Evolutionary conservation across 2,888 invertebrate species (phyloP).

Genomic region (Drosophila greeni): DNA sequence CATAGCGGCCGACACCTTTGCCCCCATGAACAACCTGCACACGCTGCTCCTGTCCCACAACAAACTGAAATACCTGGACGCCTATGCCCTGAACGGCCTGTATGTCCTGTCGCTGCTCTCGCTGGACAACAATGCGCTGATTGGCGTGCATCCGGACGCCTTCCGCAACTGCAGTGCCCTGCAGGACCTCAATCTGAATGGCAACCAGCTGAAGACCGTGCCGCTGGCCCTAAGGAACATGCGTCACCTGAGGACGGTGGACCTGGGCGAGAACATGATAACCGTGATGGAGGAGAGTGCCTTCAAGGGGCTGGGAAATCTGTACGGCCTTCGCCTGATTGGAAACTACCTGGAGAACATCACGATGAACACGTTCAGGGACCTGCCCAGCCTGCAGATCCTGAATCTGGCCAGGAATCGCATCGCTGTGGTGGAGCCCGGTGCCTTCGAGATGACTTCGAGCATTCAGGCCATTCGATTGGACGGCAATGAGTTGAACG

Average conservation of each 20-base stretch:
- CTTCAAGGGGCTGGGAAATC: slow-evolving; percentile 89
- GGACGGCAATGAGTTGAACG: slow-evolving; percentile 90
- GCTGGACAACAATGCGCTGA: slow-evolving; percentile 90
- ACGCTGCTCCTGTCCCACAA: slow-evolving; percentile 92
- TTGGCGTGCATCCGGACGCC: slow-evolving; percentile 91
- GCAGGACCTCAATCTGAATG: slow-evolving; percentile 93
- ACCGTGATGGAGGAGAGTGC: slow-evolving; percentile 88
- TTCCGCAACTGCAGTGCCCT: slow-evolving; percentile 94
- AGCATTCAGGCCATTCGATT: slow-evolving; percentile 91
- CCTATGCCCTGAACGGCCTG: slow-evolving; percentile 91
- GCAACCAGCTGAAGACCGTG: slow-evolving; percentile 88
- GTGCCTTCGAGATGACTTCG: slow-evolving; percentile 88
- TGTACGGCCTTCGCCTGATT: slow-evolving; percentile 92
- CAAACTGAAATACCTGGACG: slow-evolving; percentile 90
- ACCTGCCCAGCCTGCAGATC: slow-evolving; percentile 89
- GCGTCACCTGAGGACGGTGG: slow-evolving; percentile 90
- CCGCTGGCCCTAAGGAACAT: slow-evolving; percentile 91
- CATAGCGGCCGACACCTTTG: slow-evolving; percentile 91
- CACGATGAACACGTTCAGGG: slow-evolving; percentile 88
- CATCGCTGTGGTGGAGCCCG: slow-evolving; percentile 87
- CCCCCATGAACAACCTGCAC: slow-evolving; percentile 94
- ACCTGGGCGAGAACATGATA: slow-evolving; percentile 94
- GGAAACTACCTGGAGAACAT: slow-evolving; percentile 92
- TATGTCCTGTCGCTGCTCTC: slow-evolving; percentile 91
- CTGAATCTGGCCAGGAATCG: slow-evolving; percentile 93